phyloP scores from a whole-genome alignment of 1,140 invertebrate genomes.

The Dreissena polymorpha region DNA sequence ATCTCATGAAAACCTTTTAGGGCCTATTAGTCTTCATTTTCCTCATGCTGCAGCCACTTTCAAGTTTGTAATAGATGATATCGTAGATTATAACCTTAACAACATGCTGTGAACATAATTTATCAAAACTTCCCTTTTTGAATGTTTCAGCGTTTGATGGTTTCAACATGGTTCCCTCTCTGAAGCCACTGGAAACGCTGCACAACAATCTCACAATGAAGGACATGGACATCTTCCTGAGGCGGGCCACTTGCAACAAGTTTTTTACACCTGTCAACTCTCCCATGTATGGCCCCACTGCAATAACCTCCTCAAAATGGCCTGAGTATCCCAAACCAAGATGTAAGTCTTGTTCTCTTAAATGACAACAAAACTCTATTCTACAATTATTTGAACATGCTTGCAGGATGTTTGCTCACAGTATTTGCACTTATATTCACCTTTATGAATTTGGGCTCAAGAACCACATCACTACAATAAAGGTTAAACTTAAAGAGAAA shows the following conservation, averaged over 20 bases:
- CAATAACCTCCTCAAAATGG: constrained; percentile 52
- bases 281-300: constrained; percentile 54
- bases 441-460: too few species aligned
- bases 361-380: not conserved
- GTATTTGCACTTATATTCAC: not conserved
- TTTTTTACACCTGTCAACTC: constrained; percentile 69
- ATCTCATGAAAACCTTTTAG: too few species aligned
- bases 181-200: constrained; percentile 95
- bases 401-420: not conserved
- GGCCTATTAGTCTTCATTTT: too few species aligned
- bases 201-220: constrained; percentile 96
- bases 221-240: constrained; percentile 92
- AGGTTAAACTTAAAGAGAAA: too few species aligned
- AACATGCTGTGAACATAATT: too few species aligned
- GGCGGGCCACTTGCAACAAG: constrained; percentile 68
- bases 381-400: not conserved
- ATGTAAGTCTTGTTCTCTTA: constrained; percentile 14
- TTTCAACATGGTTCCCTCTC: constrained; percentile 89
- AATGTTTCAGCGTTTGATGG: constrained; percentile 73
- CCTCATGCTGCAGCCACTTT: too few species aligned
- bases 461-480: too few species aligned
- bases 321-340: constrained; percentile 40
- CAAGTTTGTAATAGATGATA: too few species aligned
- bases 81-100: too few species aligned
- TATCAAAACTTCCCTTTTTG: not conserved